A percentile compares a stretch with the other conserved stretches of the same genome.
Conservation (phyloP, 2,113 vertebrate species). For the Phaethon lepturus region DNA sequence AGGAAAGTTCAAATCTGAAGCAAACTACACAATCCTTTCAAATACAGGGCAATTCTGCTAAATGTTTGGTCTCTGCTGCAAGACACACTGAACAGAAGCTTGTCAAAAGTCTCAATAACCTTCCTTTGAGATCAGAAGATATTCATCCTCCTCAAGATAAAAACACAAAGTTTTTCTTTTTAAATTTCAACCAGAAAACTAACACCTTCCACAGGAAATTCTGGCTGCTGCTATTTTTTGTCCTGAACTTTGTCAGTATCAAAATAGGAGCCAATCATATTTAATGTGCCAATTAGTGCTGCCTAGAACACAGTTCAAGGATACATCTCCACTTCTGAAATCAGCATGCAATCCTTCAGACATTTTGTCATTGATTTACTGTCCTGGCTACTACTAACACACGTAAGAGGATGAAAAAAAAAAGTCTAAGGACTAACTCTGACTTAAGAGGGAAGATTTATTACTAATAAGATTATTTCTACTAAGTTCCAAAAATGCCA, state of each 20-base stretch:
- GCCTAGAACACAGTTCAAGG: background rate
- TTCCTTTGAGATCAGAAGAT: background rate
- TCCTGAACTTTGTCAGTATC: background rate
- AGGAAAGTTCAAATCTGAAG: background rate
- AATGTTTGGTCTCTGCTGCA: background rate
- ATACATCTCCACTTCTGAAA: background rate
- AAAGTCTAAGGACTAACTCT: background rate
- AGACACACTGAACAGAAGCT: background rate
- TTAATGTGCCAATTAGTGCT: background rate
- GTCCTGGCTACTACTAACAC: background rate
- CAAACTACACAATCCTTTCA: background rate
- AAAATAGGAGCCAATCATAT: background rate
- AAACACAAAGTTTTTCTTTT: background rate
- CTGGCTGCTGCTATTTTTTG: background rate
- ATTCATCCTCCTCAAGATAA: background rate
- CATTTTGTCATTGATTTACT: background rate
- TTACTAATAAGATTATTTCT: constrained; percentile 21
- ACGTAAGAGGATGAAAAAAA: background rate
- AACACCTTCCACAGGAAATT: background rate
- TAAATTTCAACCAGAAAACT: background rate
- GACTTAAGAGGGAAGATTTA: background rate
- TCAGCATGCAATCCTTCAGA: background rate
- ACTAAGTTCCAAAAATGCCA: background rate
- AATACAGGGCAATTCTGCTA: background rate
- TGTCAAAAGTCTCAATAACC: background rate